These are phyloP conservation scores for Chromobotia macracanthus DNA, from an alignment of 2,797 vertebrate genomes.

Conservation along the genomic window DNA sequence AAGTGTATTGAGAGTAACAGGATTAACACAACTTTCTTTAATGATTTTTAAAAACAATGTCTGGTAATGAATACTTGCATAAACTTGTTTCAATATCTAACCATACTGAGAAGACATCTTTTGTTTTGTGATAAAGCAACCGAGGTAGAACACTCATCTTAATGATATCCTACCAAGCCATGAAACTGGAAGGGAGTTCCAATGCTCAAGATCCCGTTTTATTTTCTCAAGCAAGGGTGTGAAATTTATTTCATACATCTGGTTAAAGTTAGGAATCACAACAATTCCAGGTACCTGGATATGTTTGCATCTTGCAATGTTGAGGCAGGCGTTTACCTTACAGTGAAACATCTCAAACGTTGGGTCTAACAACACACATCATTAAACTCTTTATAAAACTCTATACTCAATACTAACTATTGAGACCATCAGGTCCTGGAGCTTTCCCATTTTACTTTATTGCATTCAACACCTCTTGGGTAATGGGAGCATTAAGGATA, in stretches of 20 bases:
- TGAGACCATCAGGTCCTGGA: constrained; percentile 30
- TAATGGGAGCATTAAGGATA: not conserved
- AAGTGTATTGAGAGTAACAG: not conserved
- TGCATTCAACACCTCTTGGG: not conserved
- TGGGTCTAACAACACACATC: constrained; percentile 1
- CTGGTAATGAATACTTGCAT: not conserved
- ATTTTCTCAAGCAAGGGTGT: too few relatives aligned
- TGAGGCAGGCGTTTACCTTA: too few relatives aligned
- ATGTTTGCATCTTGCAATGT: constrained; percentile 24
- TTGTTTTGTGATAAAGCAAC: constrained; percentile 14
- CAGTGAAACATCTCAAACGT: too few relatives aligned
- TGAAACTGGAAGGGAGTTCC: constrained; percentile 13
- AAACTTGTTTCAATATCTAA: constrained; percentile 19
- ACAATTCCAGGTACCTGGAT: not conserved
- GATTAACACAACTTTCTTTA: constrained; percentile 23
- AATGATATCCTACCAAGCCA: constrained; percentile 9
- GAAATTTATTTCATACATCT: too few relatives aligned
- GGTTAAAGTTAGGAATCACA: too few relatives aligned
- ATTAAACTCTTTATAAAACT: constrained; percentile 39
- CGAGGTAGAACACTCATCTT: constrained; percentile 30
- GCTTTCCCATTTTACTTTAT: too few relatives aligned
- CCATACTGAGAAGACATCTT: constrained; percentile 5
- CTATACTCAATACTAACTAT: too few relatives aligned
- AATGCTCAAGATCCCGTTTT: constrained; percentile 10
- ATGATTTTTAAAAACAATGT: not conserved